phyloP scores from a whole-genome alignment of 92 coral and sea anemone species.

The Isaurus tuberculatus region DNA sequence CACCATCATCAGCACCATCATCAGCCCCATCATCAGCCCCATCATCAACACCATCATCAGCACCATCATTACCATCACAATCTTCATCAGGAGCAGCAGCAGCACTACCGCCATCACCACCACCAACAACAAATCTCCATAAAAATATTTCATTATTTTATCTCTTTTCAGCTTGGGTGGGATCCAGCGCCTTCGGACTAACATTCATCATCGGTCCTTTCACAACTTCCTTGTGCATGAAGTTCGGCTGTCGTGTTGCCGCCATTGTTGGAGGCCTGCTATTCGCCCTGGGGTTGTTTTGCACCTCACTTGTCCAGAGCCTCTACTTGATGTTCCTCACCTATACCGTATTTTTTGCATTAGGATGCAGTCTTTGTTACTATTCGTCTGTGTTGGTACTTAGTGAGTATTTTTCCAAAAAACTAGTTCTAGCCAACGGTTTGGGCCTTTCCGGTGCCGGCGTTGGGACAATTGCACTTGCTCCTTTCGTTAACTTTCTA shows the following conservation, averaged over 20 bases:
- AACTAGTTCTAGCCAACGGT: constrained; percentile 87
- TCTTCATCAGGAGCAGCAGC: neutral
- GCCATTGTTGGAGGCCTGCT: constrained; percentile 70
- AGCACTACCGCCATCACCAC: neutral
- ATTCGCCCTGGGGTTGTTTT: constrained; percentile 67
- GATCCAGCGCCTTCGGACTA: constrained; percentile 78
- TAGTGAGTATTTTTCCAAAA: constrained; percentile 71
- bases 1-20: too few relatives aligned
- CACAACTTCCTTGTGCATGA: constrained; percentile 60
- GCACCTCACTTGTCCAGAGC: constrained; percentile 65
- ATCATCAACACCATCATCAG: too few relatives aligned
- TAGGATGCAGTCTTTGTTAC: constrained; percentile 79
- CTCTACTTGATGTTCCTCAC: constrained; percentile 75
- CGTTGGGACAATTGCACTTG: constrained; percentile 83
- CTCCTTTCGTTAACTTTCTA: constrained; percentile 75
- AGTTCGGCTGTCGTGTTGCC: constrained; percentile 66
- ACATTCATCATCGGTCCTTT: constrained; percentile 76
- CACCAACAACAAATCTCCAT: neutral
- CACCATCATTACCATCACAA: too few relatives aligned
- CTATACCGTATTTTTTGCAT: constrained; percentile 74
- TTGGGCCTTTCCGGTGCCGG: constrained; percentile 91
- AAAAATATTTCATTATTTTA: neutral
- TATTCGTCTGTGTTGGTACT: constrained; percentile 74
- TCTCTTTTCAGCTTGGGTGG: constrained; percentile 79
- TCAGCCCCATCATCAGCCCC: too few relatives aligned